Conservation (phyloP, 2,888 invertebrate species). For the Nomada fabriciana region DNA sequence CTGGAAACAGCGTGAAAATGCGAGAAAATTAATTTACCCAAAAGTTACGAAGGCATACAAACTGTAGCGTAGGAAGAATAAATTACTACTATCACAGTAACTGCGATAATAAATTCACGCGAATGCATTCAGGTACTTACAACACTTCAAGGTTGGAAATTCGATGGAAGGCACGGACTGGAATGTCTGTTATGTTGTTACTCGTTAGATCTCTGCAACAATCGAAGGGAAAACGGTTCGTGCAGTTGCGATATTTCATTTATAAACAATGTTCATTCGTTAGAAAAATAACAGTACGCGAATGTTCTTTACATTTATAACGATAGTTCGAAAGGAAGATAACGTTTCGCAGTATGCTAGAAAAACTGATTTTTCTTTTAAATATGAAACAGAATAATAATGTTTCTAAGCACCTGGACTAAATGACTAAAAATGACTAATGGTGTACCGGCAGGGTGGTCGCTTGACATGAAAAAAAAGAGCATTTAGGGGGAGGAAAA, state of each 20-base stretch:
- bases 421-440: neutral
- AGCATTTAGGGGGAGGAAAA: neutral
- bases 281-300: too few relatives aligned
- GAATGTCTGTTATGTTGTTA: conserved; percentile 92
- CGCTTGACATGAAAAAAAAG: neutral
- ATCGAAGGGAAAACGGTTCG: conserved; percentile 21
- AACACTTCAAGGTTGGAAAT: conserved; percentile 90
- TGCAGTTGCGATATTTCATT: too few relatives aligned
- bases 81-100: too few relatives aligned
- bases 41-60: neutral
- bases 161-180: conserved; percentile 89
- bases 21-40: neutral
- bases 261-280: too few relatives aligned
- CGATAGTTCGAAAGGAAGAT: too few relatives aligned
- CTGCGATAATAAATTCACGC: neutral
- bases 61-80: neutral
- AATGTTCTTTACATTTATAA: too few relatives aligned
- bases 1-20: conserved; percentile 85
- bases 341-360: too few relatives aligned
- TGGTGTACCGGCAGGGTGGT: conserved; percentile 9
- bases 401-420: too few relatives aligned
- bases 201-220: conserved; percentile 91
- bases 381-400: too few relatives aligned
- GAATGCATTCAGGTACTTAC: conserved; percentile 87
- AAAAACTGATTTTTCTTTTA: too few relatives aligned